Conservation (phyloP, 2,797 vertebrate species). For the Lepilemur ruficaudatus region DNA sequence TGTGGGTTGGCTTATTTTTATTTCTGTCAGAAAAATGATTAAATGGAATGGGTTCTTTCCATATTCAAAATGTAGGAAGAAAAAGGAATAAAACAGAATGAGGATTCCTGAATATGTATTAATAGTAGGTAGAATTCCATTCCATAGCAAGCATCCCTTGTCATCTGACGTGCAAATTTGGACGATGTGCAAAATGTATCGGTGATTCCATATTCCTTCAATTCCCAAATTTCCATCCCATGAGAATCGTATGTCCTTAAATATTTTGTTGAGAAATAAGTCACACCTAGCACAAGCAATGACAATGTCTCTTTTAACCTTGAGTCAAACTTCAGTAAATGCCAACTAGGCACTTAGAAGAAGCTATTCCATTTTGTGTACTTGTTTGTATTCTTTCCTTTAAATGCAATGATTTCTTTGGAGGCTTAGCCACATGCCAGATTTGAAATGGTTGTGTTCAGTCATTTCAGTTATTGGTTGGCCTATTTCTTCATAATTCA, state of each 20-base stretch:
- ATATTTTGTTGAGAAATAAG: not conserved
- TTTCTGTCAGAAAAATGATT: not conserved
- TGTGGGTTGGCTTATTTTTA: not conserved
- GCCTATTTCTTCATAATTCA: slow-evolving; percentile 46
- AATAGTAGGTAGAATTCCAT: not conserved
- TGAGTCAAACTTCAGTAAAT: not conserved
- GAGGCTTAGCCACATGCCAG: not conserved
- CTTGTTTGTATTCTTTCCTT: not conserved
- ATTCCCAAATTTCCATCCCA: not conserved
- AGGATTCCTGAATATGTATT: not conserved
- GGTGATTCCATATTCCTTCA: not conserved
- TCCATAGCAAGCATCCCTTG: not conserved
- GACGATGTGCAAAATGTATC: not conserved
- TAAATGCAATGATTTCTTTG: not conserved
- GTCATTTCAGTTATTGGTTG: not conserved
- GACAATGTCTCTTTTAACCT: not conserved
- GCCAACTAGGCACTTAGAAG: not conserved
- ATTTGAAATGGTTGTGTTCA: slow-evolving; percentile 19
- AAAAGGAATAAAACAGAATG: not conserved
- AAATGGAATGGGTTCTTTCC: not conserved
- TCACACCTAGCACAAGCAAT: not conserved
- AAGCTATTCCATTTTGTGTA: not conserved
- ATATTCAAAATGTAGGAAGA: not conserved
- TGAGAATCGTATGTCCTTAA: not conserved
- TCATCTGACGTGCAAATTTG: not conserved